Base-by-base conservation (phyloP, 1,140 invertebrate species). In the Macrostomum lignano region DNA sequence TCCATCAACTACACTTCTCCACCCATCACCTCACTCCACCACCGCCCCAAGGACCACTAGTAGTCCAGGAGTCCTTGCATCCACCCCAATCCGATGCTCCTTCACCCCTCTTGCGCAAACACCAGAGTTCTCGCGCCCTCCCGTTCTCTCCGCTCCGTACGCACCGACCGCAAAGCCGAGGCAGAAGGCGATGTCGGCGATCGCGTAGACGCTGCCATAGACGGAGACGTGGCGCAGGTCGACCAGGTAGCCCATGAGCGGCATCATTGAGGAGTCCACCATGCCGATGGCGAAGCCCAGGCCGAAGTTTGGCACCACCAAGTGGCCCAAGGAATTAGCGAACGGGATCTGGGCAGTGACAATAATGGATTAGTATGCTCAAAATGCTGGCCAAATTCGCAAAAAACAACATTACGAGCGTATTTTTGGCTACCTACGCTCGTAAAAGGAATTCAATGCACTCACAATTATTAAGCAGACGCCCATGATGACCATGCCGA, bases 221-320 rank as follows among this genome's bases (percentile, higher is more conserved):
- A 91, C 76, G 2, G 79, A 76, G 7, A 74, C 70, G 52, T 94
- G 84, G 28, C 86, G 65, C 39, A 93, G 75, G 51, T 96, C 86
- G 11, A 94, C 84, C 28, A 94, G 60, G 52, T 79, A 84, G 1
- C 79, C 86, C 30, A 94, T 66, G 51, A 88, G 76, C 0, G 86
- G 86, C 78, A 94, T 93, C 82, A 94, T 93, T 1, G 81, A 84
- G 7, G 79, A 84, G 54, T 94, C 86, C 5, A 93, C 84, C 84
- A 94, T 93, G 30, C 65, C 63, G 45, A 94, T 93, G 2, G 82
- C 81, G 58, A 94, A 93, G 40, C 86, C 86, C 11, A 94, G 65
- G n/a, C 77, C 79, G 33, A 78, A 79, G 54, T 91, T 91, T 7
- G 86, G 86, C 21, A 78, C 64, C 42, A 93, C 86, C 45, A 94